These are phyloP conservation scores for Gambusia affinis DNA, from an alignment of 2,113 vertebrate species.

Conservation along the genomic window DNA sequence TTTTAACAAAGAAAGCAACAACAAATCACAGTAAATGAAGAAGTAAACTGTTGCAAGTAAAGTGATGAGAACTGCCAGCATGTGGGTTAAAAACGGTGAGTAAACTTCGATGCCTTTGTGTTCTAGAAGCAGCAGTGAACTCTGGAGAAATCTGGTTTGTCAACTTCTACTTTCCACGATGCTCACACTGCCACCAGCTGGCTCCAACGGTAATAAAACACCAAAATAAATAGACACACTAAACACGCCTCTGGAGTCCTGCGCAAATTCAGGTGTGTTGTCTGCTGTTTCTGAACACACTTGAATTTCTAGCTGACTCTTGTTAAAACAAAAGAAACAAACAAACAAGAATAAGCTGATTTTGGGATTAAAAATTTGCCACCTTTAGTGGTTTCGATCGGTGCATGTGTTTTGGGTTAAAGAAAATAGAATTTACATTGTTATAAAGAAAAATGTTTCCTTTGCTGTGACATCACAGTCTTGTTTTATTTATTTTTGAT, in stretches of 20 bases:
- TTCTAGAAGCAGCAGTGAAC: slow-evolving; percentile 86
- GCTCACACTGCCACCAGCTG: slow-evolving; percentile 96
- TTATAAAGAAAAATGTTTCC: no score
- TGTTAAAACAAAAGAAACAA: no score
- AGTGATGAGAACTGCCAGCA: not conserved
- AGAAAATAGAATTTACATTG: no score
- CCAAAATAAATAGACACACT: not conserved
- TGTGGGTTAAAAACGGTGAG: not conserved
- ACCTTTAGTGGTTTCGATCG: no score
- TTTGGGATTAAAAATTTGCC: no score
- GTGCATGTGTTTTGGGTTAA: no score
- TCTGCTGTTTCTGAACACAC: not conserved
- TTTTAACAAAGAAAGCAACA: not conserved
- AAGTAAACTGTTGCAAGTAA: not conserved
- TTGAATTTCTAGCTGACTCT: no score
- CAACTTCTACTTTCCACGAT: slow-evolving; percentile 97
- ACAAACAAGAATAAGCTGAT: no score
- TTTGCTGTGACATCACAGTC: no score
- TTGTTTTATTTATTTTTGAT: no score
- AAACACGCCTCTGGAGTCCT: not conserved
- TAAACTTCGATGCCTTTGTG: slow-evolving; percentile 10
- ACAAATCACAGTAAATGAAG: not conserved
- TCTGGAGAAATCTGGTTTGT: slow-evolving; percentile 98
- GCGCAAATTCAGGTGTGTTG: no score
- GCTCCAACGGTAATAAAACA: slow-evolving; percentile 87